These are phyloP conservation scores for Neoniphon sammara DNA, from an alignment of 2,797 vertebrate genomes.

Conservation along the genomic window DNA sequence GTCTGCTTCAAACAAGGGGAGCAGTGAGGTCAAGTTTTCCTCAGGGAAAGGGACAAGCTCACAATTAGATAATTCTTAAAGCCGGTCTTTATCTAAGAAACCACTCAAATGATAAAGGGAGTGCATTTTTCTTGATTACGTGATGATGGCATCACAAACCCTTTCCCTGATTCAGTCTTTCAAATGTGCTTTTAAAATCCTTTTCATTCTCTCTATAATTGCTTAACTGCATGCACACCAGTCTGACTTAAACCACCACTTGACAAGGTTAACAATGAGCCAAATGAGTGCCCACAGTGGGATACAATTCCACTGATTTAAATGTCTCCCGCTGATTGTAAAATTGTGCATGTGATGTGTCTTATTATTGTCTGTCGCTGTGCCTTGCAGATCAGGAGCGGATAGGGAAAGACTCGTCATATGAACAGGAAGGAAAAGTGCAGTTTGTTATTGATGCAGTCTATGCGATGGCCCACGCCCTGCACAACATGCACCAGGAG, in stretches of 20 bases:
- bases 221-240: slow-evolving; percentile 30
- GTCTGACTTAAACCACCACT: slow-evolving; percentile 11
- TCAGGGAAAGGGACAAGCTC: slow-evolving; percentile 25
- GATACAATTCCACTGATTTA: neutral
- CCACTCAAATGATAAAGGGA: slow-evolving; percentile 34
- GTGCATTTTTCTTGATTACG: slow-evolving; percentile 36
- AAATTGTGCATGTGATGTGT: neutral
- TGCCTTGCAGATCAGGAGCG: slow-evolving; percentile 90
- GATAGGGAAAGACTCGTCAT: slow-evolving; percentile 93
- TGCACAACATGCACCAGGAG: slow-evolving; percentile 95
- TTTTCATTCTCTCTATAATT: slow-evolving; percentile 25
- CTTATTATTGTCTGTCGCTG: slow-evolving; percentile 27
- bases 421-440: slow-evolving; percentile 98
- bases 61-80: slow-evolving; percentile 43
- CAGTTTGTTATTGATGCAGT: slow-evolving; percentile 98
- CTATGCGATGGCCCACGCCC: slow-evolving; percentile 94
- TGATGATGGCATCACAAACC: slow-evolving; percentile 22
- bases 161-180: slow-evolving; percentile 34
- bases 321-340: neutral
- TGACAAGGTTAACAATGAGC: slow-evolving; percentile 37
- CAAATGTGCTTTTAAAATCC: slow-evolving; percentile 33
- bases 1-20: slow-evolving; percentile 37
- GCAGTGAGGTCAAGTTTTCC: neutral
- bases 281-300: slow-evolving; percentile 8
- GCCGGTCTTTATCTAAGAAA: slow-evolving; percentile 25